phyloP scores from a whole-genome alignment of 2,113 vertebrate species.

The Hippopotamus amphibius region DNA sequence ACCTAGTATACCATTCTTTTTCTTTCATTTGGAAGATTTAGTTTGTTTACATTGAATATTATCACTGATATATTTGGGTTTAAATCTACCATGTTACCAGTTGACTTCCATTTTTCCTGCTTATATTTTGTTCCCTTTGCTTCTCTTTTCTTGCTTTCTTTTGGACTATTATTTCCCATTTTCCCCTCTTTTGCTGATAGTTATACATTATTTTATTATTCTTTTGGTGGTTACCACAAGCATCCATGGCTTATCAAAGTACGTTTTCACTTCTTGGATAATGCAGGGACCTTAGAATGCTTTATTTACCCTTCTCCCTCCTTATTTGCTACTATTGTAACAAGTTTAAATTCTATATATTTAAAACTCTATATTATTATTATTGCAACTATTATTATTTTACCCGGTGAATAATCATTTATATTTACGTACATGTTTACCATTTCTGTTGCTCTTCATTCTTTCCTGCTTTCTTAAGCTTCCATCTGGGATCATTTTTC shows the following conservation, averaged over 20 bases:
- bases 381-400: constrained; percentile 9
- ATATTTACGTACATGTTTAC: constrained; percentile 60
- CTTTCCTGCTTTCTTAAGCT: background rate
- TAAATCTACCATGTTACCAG: background rate
- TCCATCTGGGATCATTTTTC: constrained; percentile 47
- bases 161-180: background rate
- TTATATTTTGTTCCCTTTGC: background rate
- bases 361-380: background rate
- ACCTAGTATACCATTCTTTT: background rate
- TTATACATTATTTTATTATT: constrained; percentile 14
- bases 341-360: background rate
- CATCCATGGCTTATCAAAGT: background rate
- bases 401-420: constrained; percentile 48
- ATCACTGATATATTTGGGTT: background rate
- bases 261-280: background rate
- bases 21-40: background rate
- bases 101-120: background rate
- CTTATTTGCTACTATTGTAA: background rate
- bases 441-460: constrained; percentile 63
- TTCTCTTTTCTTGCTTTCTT: background rate
- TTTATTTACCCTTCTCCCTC: background rate
- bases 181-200: background rate
- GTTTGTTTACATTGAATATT: background rate
- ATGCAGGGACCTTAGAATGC: background rate
- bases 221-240: background rate